Conservation (phyloP, 2,113 vertebrate genomes). For the Columba livia region DNA sequence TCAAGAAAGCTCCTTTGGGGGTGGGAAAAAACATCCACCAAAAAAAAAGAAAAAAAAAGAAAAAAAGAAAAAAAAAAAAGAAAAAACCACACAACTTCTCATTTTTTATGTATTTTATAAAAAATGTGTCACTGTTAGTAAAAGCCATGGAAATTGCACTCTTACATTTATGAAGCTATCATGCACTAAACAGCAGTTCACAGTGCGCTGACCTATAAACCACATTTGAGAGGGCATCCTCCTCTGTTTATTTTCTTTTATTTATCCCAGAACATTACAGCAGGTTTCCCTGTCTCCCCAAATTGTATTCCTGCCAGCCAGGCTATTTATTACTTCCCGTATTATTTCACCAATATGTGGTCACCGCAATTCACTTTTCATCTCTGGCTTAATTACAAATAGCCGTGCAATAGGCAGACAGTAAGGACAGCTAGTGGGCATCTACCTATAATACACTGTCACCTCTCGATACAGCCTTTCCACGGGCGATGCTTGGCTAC, state of each 20-base stretch:
- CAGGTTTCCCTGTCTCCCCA: neutral
- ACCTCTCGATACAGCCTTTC: slow-evolving; percentile 32
- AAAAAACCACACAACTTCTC: neutral
- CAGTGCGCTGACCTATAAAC: neutral
- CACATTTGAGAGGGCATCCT: neutral
- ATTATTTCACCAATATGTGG: neutral
- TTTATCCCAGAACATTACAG: neutral
- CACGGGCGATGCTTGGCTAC: slow-evolving; percentile 18
- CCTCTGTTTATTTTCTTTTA: slow-evolving; percentile 53
- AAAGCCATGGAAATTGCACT: slow-evolving; percentile 6
- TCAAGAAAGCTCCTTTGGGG: slow-evolving; percentile 73
- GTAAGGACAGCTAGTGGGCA: slow-evolving; percentile 80
- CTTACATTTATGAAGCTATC: neutral
- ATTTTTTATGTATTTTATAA: neutral
- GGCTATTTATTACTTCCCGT: neutral
- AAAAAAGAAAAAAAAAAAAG: neutral
- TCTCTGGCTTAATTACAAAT: slow-evolving; percentile 68
- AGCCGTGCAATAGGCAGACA: slow-evolving; percentile 54
- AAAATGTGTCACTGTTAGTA: neutral
- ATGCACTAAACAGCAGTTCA: neutral
- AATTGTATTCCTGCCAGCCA: neutral
- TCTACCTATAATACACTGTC: slow-evolving; percentile 65
- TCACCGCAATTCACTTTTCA: slow-evolving; percentile 45
- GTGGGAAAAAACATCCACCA: accelerated
- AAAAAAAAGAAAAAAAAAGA: neutral